phyloP scores from a whole-genome alignment of 2,888 invertebrate species.

The Zootermopsis nevadensis region DNA sequence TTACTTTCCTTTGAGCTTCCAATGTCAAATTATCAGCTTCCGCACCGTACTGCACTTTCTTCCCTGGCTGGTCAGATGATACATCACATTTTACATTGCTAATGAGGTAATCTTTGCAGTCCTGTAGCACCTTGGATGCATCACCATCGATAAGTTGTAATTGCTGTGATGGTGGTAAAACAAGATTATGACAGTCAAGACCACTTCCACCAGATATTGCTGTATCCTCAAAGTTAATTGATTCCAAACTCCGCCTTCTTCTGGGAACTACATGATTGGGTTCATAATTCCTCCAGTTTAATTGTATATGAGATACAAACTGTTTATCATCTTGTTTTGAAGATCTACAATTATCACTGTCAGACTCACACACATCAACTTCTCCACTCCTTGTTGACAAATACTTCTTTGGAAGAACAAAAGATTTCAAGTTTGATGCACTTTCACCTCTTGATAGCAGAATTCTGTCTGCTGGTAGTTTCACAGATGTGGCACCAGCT shows the following conservation, averaged over 20 bases:
- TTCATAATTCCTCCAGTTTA: background rate
- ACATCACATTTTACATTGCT: conserved; percentile 21
- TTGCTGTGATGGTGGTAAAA: background rate
- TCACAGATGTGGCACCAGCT: background rate
- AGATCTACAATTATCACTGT: background rate
- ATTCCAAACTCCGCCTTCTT: conserved; percentile 51
- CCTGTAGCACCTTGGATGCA: conserved; percentile 52
- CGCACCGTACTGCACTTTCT: background rate
- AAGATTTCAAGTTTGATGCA: conserved; percentile 21
- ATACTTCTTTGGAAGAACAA: conserved; percentile 35
- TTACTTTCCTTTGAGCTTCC: conserved; percentile 55
- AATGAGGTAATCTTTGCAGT: conserved; percentile 53
- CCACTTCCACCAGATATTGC: background rate
- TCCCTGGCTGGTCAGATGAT: background rate
- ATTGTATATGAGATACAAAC: background rate
- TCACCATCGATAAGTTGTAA: conserved; percentile 45
- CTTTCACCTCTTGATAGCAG: background rate
- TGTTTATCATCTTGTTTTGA: background rate
- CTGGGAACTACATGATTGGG: background rate
- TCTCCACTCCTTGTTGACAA: background rate
- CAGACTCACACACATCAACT: background rate
- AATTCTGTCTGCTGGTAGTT: background rate
- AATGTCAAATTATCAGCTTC: conserved; percentile 45
- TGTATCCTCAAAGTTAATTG: conserved; percentile 47
- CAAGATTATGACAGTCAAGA: background rate